Evolutionary conservation across 2,113 vertebrate species (phyloP).

Genomic region (human (Homo sapiens)): GRCh38 chr2:150677501-150678000

Average conservation of each 20-base stretch:
- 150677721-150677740: constrained; percentile 51
- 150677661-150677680: background rate
- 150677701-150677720: constrained; percentile 37
- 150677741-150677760: constrained; percentile 67
- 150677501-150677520: background rate
- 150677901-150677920: background rate
- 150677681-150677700: background rate
- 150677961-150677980: background rate
- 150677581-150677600: background rate
- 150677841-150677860: constrained; percentile 38
- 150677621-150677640: background rate
- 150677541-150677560: background rate
- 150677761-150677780: constrained; percentile 60
- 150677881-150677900: background rate
- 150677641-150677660: background rate
- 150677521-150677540: background rate
- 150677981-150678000: background rate
- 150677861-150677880: background rate
- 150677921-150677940: constrained; percentile 14
- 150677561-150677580: background rate
- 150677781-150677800: constrained; percentile 56
- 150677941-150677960: background rate
- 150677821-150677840: constrained; percentile 68
- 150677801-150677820: constrained; percentile 63
- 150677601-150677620: background rate